Conservation (phyloP, 2,797 vertebrate genomes). For the Coranthus polyacanthus region DNA sequence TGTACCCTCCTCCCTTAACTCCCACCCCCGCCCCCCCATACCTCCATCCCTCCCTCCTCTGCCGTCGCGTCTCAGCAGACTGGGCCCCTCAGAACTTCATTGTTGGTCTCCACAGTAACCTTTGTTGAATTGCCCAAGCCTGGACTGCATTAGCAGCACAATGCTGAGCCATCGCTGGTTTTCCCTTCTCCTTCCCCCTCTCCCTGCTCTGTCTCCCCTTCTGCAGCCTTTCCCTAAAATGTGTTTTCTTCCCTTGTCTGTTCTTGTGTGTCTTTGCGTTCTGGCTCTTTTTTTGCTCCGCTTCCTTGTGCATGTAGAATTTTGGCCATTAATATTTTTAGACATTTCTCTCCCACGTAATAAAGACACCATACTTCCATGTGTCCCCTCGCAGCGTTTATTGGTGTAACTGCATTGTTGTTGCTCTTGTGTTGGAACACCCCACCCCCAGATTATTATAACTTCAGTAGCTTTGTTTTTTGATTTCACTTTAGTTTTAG, state of each 20-base stretch:
- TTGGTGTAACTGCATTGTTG: too few relatives aligned
- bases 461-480: too few relatives aligned
- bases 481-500: too few relatives aligned
- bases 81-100: conserved; percentile 76
- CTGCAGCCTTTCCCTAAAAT: neutral
- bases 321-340: too few relatives aligned
- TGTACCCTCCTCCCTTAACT: neutral
- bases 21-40: neutral
- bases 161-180: conserved; percentile 63
- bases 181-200: conserved; percentile 30
- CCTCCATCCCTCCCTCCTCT: conserved; percentile 38
- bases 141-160: conserved; percentile 85
- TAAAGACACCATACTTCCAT: too few relatives aligned
- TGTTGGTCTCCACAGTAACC: conserved; percentile 87
- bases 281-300: too few relatives aligned
- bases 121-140: conserved; percentile 81
- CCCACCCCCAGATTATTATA: too few relatives aligned
- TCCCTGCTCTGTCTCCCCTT: conserved; percentile 4
- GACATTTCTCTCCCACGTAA: too few relatives aligned
- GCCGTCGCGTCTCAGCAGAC: conserved; percentile 55
- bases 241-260: neutral
- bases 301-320: too few relatives aligned
- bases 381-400: too few relatives aligned
- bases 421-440: too few relatives aligned
- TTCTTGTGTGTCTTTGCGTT: neutral